These are phyloP conservation scores for Dimorphilus gyrociliatus DNA, from an alignment of 2,888 invertebrate species.

Conservation along the genomic window DNA sequence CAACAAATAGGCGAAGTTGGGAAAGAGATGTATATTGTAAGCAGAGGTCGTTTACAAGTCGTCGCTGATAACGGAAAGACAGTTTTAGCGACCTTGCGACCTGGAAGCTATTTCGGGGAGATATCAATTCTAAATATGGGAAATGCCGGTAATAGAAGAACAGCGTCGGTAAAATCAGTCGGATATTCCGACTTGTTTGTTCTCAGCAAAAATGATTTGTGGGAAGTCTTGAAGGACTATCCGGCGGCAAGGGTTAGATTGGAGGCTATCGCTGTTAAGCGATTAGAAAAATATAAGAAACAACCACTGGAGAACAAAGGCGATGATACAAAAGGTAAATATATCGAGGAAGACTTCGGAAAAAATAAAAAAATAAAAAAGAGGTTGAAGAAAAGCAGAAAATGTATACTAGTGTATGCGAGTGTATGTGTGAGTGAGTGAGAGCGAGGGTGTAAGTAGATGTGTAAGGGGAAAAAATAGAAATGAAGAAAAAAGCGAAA, in stretches of 20 bases:
- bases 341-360: not conserved
- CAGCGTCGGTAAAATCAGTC: conserved; percentile 90
- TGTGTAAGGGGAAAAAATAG: too few species aligned
- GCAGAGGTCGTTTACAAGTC: conserved; percentile 53
- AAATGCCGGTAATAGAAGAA: conserved; percentile 94
- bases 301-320: conserved; percentile 22
- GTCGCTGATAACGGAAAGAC: conserved; percentile 75
- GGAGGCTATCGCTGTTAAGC: conserved; percentile 89
- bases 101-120: conserved; percentile 98
- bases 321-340: conserved; percentile 14
- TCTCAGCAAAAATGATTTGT: conserved; percentile 96
- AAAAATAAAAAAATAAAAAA: not conserved
- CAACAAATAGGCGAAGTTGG: conserved; percentile 98
- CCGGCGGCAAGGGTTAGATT: conserved; percentile 49
- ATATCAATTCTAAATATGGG: conserved; percentile 82
- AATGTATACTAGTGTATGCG: too few species aligned
- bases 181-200: conserved; percentile 98
- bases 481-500: too few species aligned
- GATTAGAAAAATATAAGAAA: conserved; percentile 90
- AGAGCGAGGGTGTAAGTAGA: too few species aligned
- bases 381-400: too few species aligned
- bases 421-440: too few species aligned
- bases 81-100: conserved; percentile 87
- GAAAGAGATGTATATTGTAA: conserved; percentile 99
- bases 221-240: conserved; percentile 79